Conservation (phyloP, 2,888 invertebrate species). For the Gari tellinella region DNA sequence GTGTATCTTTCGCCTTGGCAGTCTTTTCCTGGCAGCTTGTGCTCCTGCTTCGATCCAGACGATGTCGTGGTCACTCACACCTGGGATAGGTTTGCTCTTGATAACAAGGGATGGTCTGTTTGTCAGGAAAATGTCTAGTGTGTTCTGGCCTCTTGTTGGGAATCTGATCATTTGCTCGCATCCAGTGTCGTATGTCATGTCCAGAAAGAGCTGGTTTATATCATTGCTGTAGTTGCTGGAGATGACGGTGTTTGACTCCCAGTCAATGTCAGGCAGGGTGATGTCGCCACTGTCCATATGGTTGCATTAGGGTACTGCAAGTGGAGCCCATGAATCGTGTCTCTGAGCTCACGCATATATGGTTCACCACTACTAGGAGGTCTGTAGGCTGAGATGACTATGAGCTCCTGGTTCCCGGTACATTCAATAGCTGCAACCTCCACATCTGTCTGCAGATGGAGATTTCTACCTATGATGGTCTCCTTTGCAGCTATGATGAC, state of each 20-base stretch:
- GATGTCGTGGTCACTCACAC: constrained; percentile 36
- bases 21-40: constrained; percentile 9
- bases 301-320: too few species aligned
- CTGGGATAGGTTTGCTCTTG: constrained; percentile 20
- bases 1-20: constrained; percentile 14
- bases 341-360: too few species aligned
- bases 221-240: too few species aligned
- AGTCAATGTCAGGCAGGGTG: too few species aligned
- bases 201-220: too few species aligned
- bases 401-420: not conserved
- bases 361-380: too few species aligned
- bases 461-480: constrained; percentile 1
- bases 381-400: too few species aligned
- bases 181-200: too few species aligned
- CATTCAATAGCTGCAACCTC: not conserved
- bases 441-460: not conserved
- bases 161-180: too few species aligned
- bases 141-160: constrained; percentile 8
- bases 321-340: too few species aligned
- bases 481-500: constrained; percentile 6
- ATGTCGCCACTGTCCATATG: too few species aligned
- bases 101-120: constrained; percentile 31
- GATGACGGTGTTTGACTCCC: too few species aligned
- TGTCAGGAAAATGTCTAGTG: constrained; percentile 23
- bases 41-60: constrained; percentile 12